Evolutionary conservation across 37 sponge, comb jelly and placozoan genomes (phyloP).

Genomic region (Bolinopsis microptera): DNA sequence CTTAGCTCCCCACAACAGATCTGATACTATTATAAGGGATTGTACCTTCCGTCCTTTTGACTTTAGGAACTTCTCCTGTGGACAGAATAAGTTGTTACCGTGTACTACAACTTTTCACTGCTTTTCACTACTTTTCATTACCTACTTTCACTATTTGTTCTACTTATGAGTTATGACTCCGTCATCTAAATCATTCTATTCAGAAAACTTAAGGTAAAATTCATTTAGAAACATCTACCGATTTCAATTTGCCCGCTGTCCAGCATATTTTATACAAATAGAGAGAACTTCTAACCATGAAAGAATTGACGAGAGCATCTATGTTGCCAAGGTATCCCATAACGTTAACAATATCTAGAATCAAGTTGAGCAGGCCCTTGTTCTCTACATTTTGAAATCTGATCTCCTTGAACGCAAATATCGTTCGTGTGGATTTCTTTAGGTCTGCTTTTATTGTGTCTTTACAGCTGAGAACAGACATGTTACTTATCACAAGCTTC

Average conservation of each 20-base stretch:
- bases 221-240: too few species aligned
- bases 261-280: too few species aligned
- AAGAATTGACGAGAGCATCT: constrained; percentile 45
- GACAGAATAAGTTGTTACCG: too few species aligned
- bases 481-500: too few species aligned
- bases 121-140: too few species aligned
- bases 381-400: constrained; percentile 25
- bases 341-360: constrained; percentile 58
- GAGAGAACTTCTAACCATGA: constrained; percentile 32
- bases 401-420: constrained; percentile 28
- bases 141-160: too few species aligned
- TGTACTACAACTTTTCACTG: too few species aligned
- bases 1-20: constrained; percentile 65
- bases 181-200: too few species aligned
- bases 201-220: too few species aligned
- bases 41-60: constrained; percentile 6
- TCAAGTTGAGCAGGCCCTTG: constrained; percentile 18
- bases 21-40: constrained; percentile 26
- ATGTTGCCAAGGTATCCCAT: constrained; percentile 48
- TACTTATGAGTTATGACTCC: too few species aligned
- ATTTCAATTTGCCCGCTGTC: too few species aligned
- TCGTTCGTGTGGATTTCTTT: constrained; percentile 6
- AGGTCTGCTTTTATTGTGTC: constrained; percentile 33
- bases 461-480: constrained; percentile 15
- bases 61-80: constrained; percentile 56